Evolutionary conservation across 2,113 vertebrate species (phyloP).

Genomic region (Reinhardtius hippoglossoides): DNA sequence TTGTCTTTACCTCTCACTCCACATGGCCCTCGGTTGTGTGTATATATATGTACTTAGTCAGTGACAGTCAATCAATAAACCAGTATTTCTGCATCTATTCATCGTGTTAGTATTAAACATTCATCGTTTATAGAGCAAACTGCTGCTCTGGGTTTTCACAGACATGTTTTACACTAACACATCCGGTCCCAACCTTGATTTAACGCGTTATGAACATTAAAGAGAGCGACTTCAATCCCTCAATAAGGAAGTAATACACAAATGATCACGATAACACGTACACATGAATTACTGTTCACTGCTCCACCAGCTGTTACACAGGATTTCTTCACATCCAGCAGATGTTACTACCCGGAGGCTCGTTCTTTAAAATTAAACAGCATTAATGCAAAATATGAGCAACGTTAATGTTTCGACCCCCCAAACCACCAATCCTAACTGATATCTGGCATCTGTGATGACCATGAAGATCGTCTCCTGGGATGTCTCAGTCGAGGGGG

Average conservation of each 20-base stretch:
- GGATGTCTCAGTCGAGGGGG: too few relatives aligned
- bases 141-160: too few relatives aligned
- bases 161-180: not conserved
- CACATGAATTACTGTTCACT: not conserved
- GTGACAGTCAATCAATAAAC: slow-evolving; percentile 25
- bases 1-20: too few relatives aligned
- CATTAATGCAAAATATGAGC: not conserved
- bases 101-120: slow-evolving; percentile 4
- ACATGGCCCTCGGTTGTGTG: too few relatives aligned
- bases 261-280: slow-evolving; percentile 4
- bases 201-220: not conserved
- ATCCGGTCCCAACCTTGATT: not conserved
- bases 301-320: slow-evolving; percentile 24
- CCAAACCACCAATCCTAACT: too few relatives aligned
- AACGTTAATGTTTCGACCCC: too few relatives aligned
- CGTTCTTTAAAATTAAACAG: not conserved
- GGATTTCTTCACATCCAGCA: not conserved
- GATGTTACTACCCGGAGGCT: slow-evolving; percentile 11
- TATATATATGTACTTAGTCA: not conserved
- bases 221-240: not conserved
- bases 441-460: too few relatives aligned
- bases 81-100: slow-evolving; percentile 1
- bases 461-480: too few relatives aligned
- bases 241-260: slow-evolving; percentile 10
- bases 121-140: not conserved